These are phyloP conservation scores for Caenorhabditis briggsae DNA, from an alignment of 1,140 invertebrate genomes.

Conservation along the genomic window DNA sequence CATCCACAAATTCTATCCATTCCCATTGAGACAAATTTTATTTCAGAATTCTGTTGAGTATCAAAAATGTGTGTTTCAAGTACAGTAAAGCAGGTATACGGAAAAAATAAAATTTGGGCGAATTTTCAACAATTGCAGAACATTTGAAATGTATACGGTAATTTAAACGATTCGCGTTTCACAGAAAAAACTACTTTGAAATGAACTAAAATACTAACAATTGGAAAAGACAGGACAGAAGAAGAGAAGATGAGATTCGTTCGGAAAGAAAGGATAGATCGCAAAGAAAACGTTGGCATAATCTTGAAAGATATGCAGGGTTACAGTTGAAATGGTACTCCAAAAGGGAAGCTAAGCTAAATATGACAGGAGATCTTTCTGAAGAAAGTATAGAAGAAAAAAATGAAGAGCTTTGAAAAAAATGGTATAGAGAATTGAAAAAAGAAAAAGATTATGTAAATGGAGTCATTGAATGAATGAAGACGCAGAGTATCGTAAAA, in stretches of 20 bases:
- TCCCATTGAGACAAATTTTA: background rate
- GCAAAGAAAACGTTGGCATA: background rate
- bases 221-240: background rate
- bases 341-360: too few relatives aligned
- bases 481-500: background rate
- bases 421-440: background rate
- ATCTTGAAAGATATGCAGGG: constrained; percentile 2
- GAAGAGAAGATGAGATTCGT: background rate
- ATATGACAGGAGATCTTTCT: too few relatives aligned
- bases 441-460: too few relatives aligned
- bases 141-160: too few relatives aligned
- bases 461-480: background rate
- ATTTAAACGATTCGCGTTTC: too few relatives aligned
- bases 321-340: constrained; percentile 25
- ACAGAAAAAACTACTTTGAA: too few relatives aligned
- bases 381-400: too few relatives aligned
- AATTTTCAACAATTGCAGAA: background rate
- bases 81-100: constrained; percentile 5
- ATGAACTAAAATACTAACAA: too few relatives aligned
- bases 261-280: background rate
- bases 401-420: background rate
- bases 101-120: background rate
- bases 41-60: constrained; percentile 4
- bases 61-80: background rate
- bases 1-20: too few relatives aligned